Percentiles rank a stretch among this genome's conserved stretches.
phyloP scores from a whole-genome alignment of 2,113 vertebrate genomes.

The Urocolius indicus region DNA sequence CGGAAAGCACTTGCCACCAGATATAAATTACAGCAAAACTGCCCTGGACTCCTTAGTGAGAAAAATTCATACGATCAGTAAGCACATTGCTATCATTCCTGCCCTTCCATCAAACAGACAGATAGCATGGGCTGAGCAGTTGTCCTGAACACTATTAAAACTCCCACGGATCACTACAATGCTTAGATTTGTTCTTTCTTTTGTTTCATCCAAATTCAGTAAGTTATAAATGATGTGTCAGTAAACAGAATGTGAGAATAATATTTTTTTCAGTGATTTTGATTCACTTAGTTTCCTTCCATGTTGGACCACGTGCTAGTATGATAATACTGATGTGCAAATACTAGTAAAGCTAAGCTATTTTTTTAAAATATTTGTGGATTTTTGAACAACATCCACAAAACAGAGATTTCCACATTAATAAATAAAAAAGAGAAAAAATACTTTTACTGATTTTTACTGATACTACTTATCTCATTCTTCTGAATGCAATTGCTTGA shows the following conservation, averaged over 20 bases:
- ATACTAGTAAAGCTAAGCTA: neutral
- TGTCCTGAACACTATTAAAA: neutral
- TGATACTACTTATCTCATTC: neutral
- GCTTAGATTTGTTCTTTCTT: neutral
- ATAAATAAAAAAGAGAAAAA: neutral
- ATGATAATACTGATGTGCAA: fast-evolving
- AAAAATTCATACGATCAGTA: fast-evolving
- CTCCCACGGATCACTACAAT: neutral
- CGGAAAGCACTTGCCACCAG: neutral
- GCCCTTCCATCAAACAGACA: neutral
- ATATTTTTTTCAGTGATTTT: neutral
- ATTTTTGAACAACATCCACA: neutral
- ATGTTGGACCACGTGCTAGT: fast-evolving
- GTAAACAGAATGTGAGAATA: neutral
- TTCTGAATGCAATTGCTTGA: neutral
- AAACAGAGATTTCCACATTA: neutral
- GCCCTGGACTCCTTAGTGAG: neutral
- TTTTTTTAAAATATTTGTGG: neutral
- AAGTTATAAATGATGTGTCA: neutral
- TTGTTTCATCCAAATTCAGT: neutral
- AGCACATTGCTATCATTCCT: neutral
- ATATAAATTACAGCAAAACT: neutral
- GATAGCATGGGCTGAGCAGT: fast-evolving
- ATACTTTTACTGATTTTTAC: too few species aligned
- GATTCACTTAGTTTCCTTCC: neutral